A percentile compares a stretch with the other conserved stretches of the same genome.
Conservation (phyloP, 2,888 invertebrate genomes). For the Digitonthophagus gazella region DNA sequence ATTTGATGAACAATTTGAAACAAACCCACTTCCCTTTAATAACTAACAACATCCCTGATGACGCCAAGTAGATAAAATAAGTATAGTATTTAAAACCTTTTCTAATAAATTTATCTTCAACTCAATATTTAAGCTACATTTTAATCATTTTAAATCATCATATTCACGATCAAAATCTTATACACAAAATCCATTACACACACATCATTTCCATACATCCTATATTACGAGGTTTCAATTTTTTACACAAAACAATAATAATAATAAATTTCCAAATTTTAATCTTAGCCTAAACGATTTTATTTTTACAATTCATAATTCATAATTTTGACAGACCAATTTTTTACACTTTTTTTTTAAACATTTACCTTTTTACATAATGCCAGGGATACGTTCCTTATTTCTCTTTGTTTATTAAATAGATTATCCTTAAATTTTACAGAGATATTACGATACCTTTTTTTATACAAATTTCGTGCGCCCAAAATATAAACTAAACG, state of each 20-base stretch:
- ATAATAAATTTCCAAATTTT: constrained; percentile 39
- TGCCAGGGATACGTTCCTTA: constrained; percentile 53
- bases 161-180: too few species aligned
- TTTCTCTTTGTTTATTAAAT: constrained; percentile 21
- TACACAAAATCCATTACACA: too few species aligned
- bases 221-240: neutral
- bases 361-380: constrained; percentile 44
- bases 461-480: constrained; percentile 16
- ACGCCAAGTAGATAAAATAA: too few species aligned
- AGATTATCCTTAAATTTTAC: constrained; percentile 1
- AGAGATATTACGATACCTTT: constrained; percentile 38
- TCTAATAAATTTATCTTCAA: too few species aligned
- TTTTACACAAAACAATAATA: constrained; percentile 9
- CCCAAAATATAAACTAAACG: constrained; percentile 21
- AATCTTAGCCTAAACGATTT: constrained; percentile 43
- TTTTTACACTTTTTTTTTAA: constrained; percentile 46
- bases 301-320: constrained; percentile 37
- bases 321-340: constrained; percentile 47
- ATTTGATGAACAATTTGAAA: too few species aligned
- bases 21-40: too few species aligned
- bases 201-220: too few species aligned
- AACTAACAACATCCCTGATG: too few species aligned
- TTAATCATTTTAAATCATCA: too few species aligned
- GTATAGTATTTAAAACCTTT: too few species aligned
- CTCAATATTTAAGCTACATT: too few species aligned